A percentile compares a stretch with the other conserved stretches of the same genome.
phyloP scores from a whole-genome alignment of 2,797 vertebrate species.

The Leptatherina wallacei region DNA sequence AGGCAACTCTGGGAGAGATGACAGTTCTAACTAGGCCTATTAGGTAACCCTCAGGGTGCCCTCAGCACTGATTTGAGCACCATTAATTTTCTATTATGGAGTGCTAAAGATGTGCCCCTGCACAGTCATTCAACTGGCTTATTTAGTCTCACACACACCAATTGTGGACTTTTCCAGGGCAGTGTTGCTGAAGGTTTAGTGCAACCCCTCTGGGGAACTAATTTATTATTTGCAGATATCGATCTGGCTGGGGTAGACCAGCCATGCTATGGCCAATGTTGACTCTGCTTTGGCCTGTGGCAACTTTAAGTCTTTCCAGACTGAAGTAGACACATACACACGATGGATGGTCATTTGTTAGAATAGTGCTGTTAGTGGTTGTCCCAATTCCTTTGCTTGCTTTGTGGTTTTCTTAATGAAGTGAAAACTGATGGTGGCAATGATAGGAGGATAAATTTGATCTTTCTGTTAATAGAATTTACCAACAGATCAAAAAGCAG shows the following conservation, averaged over 20 bases:
- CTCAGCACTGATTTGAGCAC: constrained; percentile 91
- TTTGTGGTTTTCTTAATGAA: constrained; percentile 41
- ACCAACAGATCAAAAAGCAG: constrained; percentile 32
- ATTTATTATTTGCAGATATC: constrained; percentile 99
- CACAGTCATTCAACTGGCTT: constrained; percentile 91
- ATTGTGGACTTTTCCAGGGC: constrained; percentile 89
- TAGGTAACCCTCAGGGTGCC: constrained; percentile 93
- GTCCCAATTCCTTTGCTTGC: constrained; percentile 36
- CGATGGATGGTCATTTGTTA: constrained; percentile 60
- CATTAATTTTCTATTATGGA: constrained; percentile 98
- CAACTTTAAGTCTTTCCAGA: constrained; percentile 86
- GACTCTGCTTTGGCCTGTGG: constrained; percentile 88
- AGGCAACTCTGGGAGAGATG: constrained; percentile 85
- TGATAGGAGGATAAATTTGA: constrained; percentile 42
- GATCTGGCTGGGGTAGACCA: constrained; percentile 90
- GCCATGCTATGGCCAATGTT: constrained; percentile 86
- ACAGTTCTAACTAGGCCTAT: constrained; percentile 91
- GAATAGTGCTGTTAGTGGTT: constrained; percentile 22
- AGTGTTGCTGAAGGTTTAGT: constrained; percentile 88
- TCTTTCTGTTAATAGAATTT: constrained; percentile 27
- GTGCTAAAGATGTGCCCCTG: constrained; percentile 92
- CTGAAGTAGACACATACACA: constrained; percentile 46
- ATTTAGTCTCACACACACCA: constrained; percentile 91
- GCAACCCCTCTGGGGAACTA: constrained; percentile 92
- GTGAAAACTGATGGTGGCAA: constrained; percentile 27